Base-by-base conservation (phyloP, 2,888 invertebrate species). In the Hermaeophaga mercurialis region DNA sequence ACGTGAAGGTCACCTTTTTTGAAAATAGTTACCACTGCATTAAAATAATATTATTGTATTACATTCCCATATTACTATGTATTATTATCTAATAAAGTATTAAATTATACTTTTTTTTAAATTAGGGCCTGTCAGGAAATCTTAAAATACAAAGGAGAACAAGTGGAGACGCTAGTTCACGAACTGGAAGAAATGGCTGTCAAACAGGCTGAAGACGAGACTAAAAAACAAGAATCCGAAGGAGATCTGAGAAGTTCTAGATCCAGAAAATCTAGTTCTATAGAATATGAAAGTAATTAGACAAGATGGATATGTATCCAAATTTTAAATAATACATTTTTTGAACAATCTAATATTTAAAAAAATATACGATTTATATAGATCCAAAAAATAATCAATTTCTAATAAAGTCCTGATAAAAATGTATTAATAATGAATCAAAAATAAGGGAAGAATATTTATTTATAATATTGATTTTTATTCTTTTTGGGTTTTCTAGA, bases 141-240 rank as follows among this genome's bases (percentile, higher is more conserved):
- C 66, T 71, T 88, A 41, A 85, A 85, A 69, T 84, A 82, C 64
- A 88, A 87, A 78, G 84, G 82, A 58, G 86, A 86, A 76, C 87
- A 88, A 81, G 82, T 83, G 1, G 81, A 82, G 64, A 80, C 80
- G 2, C 66, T 83, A 43, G 70, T 81, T 7, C 73, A 80, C 22
- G 82, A 82, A 71, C 73, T 83, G 33, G 81, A 82, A 58, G 81
- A 82, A 61, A 70, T 82, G 53, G 80, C 80, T 2, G 72, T 72
- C 3, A 75, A 74, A 60, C 78, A 80, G 67, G 79, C 77, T 3
- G 78, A 78, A 66, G 78, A 79, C 57, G 79, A 79, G 63, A 75
- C 73, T 0, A 70, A 66, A 38, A 71, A 55, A 44, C 39, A 61
- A 3, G 75, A 73, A 54, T 73, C 73, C 17, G 72, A 74, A 46